Evolutionary conservation across 2,797 vertebrate species (phyloP).

Genomic region (Heteromormyrus szaboi): DNA sequence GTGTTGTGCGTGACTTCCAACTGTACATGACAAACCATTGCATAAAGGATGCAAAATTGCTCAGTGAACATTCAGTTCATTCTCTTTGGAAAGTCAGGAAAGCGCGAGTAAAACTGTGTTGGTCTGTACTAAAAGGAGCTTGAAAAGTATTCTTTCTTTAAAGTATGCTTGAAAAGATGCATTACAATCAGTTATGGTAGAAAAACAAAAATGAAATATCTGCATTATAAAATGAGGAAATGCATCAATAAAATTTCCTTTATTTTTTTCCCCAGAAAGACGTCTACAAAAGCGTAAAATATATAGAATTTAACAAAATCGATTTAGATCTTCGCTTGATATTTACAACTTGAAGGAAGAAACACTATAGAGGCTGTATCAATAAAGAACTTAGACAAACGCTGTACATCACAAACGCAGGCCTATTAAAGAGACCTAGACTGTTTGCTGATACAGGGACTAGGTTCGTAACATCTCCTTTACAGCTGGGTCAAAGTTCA

Average conservation of each 20-base stretch:
- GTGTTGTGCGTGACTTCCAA: not conserved
- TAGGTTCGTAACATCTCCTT: not conserved
- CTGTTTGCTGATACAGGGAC: not conserved
- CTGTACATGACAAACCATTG: constrained; percentile 15
- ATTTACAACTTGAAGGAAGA: constrained; percentile 87
- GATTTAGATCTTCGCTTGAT: constrained; percentile 80
- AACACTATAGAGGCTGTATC: constrained; percentile 58
- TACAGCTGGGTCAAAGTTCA: constrained; percentile 39
- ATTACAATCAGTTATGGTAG: constrained; percentile 60
- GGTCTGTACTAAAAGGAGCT: constrained; percentile 14
- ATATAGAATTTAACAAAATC: constrained; percentile 87
- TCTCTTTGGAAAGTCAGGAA: constrained; percentile 26
- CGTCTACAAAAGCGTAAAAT: constrained; percentile 93
- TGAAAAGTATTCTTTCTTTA: not conserved
- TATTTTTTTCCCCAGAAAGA: constrained; percentile 84
- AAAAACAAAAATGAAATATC: constrained; percentile 55
- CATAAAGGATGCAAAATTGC: constrained; percentile 25
- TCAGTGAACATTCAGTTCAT: constrained; percentile 31
- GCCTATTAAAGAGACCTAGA: not conserved
- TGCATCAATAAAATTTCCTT: constrained; percentile 79
- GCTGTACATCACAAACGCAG: not conserved
- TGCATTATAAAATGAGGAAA: constrained; percentile 56
- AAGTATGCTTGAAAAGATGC: constrained; percentile 31
- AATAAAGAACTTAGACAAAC: constrained; percentile 50
- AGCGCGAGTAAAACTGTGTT: not conserved